phyloP scores from a whole-genome alignment of 2,113 vertebrate genomes.

The Ceyx margarethae region DNA sequence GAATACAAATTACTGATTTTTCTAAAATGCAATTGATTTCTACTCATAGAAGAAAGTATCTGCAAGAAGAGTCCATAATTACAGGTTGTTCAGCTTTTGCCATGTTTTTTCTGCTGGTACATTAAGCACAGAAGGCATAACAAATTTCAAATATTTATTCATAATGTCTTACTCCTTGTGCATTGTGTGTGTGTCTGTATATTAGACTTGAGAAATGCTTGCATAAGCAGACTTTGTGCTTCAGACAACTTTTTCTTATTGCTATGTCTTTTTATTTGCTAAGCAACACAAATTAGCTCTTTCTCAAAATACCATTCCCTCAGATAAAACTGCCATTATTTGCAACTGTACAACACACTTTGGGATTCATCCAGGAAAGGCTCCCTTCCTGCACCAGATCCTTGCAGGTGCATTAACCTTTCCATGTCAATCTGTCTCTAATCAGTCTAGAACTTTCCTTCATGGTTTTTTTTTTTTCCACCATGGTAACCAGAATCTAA shows the following conservation, averaged over 20 bases:
- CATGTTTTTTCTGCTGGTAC: slow-evolving; percentile 21
- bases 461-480: background rate
- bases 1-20: background rate
- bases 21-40: background rate
- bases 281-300: background rate
- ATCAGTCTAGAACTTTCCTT: background rate
- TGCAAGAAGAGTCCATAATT: background rate
- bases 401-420: background rate
- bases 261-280: background rate
- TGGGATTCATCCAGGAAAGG: background rate
- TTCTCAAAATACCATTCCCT: background rate
- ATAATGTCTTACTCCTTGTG: slow-evolving; percentile 16
- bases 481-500: background rate
- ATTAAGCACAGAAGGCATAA: background rate
- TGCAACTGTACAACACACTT: background rate
- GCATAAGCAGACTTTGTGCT: slow-evolving; percentile 3
- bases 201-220: slow-evolving; percentile 43
- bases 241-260: background rate
- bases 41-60: background rate
- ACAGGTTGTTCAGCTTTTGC: background rate
- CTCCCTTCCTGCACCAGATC: background rate
- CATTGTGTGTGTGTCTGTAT: background rate
- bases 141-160: slow-evolving; percentile 29
- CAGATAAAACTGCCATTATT: background rate
- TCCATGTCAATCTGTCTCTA: background rate